phyloP scores from a whole-genome alignment of 2,797 vertebrate species.

The Ceyx erithaca region DNA sequence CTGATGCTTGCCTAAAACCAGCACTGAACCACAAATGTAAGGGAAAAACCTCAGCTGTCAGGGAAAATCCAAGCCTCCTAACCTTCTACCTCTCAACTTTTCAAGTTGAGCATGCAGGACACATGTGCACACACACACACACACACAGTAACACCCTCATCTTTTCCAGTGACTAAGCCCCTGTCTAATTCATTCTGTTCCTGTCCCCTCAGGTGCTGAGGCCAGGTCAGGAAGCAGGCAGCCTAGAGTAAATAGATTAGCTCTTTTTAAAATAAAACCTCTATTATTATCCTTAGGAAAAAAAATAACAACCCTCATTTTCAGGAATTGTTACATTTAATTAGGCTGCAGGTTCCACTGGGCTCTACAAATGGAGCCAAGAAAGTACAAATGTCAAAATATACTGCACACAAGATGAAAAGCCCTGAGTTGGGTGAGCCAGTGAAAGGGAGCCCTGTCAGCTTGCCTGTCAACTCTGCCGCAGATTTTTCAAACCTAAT shows the following conservation, averaged over 20 bases:
- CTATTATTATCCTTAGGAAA: slow-evolving; percentile 70
- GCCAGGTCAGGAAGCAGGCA: slow-evolving; percentile 78
- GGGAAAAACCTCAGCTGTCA: not conserved
- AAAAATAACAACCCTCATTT: slow-evolving; percentile 66
- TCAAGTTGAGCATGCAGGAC: not conserved
- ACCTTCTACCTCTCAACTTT: slow-evolving; percentile 27
- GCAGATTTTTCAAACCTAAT: slow-evolving; percentile 72
- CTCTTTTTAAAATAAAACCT: slow-evolving; percentile 68
- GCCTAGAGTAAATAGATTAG: slow-evolving; percentile 74
- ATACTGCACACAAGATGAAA: slow-evolving; percentile 47
- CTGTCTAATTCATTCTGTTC: slow-evolving; percentile 56
- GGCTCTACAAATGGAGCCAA: slow-evolving; percentile 61
- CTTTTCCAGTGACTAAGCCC: slow-evolving; percentile 67
- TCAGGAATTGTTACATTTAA: slow-evolving; percentile 75
- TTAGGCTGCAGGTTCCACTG: slow-evolving; percentile 70
- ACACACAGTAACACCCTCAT: slow-evolving; percentile 25
- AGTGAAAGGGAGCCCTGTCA: slow-evolving; percentile 69
- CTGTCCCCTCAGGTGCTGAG: slow-evolving; percentile 76
- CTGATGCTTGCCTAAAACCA: not conserved
- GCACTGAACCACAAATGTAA: not conserved
- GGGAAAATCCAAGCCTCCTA: slow-evolving; percentile 49
- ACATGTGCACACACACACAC: not conserved
- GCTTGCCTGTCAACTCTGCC: not conserved
- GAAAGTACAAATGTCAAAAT: slow-evolving; percentile 72
- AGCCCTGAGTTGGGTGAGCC: not conserved